Percentiles rank a stretch among this genome's conserved stretches.
phyloP scores from a whole-genome alignment of 2,888 invertebrate genomes.

The Agriopis marginaria region DNA sequence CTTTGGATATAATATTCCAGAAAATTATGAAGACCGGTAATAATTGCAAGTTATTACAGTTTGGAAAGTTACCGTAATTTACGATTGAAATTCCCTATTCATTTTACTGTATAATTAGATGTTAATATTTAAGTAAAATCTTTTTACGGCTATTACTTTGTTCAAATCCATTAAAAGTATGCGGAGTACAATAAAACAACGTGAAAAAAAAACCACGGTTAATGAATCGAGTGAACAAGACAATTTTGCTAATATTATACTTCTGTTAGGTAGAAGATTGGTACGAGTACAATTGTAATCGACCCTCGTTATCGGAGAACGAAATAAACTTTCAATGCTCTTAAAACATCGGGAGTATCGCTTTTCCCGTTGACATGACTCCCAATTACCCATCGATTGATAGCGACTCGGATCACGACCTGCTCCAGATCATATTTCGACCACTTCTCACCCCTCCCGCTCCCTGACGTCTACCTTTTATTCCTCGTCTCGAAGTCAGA shows the following conservation, averaged over 20 bases:
- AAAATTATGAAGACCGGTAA: slow-evolving; percentile 35
- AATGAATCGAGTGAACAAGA: slow-evolving; percentile 8
- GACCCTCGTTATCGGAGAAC: slow-evolving; percentile 16
- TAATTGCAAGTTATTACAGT: slow-evolving; percentile 38
- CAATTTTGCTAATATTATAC: slow-evolving; percentile 10
- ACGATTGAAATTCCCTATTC: slow-evolving; percentile 38
- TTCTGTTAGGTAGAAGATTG: not conserved
- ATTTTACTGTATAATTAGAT: slow-evolving; percentile 40
- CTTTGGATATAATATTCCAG: slow-evolving; percentile 32
- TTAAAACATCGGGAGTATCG: slow-evolving; percentile 62
- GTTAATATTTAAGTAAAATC: slow-evolving; percentile 40
- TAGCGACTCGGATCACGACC: slow-evolving; percentile 66
- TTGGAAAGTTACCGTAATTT: slow-evolving; percentile 38
- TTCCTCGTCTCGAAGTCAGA: slow-evolving; percentile 58
- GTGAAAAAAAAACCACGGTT: slow-evolving; percentile 17
- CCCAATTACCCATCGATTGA: slow-evolving; percentile 82
- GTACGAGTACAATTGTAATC: slow-evolving; percentile 22
- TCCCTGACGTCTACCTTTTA: slow-evolving; percentile 63
- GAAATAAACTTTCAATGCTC: slow-evolving; percentile 38
- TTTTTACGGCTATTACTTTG: slow-evolving; percentile 36
- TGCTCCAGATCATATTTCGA: slow-evolving; percentile 79
- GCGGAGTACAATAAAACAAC: slow-evolving; percentile 20
- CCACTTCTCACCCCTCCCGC: slow-evolving; percentile 71
- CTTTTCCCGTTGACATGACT: slow-evolving; percentile 70
- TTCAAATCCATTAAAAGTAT: slow-evolving; percentile 31